Percentiles rank a stretch among this genome's conserved stretches.
Conservation (phyloP, 2,113 vertebrate species). For the Oryzias woworae region DNA sequence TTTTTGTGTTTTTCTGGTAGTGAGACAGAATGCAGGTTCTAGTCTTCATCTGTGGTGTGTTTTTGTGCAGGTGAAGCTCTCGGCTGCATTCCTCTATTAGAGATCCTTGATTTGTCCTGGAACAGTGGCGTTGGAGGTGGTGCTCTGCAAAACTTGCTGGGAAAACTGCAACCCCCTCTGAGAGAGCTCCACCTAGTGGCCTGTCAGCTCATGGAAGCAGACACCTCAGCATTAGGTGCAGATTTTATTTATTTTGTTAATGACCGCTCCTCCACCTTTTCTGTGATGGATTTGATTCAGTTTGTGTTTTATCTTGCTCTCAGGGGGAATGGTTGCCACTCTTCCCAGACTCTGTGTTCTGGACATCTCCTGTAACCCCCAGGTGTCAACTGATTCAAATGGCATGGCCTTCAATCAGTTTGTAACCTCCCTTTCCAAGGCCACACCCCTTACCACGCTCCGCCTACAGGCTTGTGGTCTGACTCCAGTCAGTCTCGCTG, state of each 20-base stretch:
- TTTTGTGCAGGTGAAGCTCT: conserved; percentile 79
- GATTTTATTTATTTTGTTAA: not conserved
- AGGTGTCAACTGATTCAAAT: conserved; percentile 46
- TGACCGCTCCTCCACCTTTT: not conserved
- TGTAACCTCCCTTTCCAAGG: conserved; percentile 71
- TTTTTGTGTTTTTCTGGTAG: not conserved
- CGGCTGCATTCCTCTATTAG: conserved; percentile 72
- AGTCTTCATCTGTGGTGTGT: not conserved
- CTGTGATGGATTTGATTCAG: not conserved
- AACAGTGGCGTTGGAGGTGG: conserved; percentile 82
- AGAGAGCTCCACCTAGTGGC: conserved; percentile 81
- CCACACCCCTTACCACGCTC: conserved; percentile 74
- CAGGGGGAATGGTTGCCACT: conserved; percentile 71
- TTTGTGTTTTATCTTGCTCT: not conserved
- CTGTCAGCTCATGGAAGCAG: conserved; percentile 80
- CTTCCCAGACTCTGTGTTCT: conserved; percentile 77
- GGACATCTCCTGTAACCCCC: conserved; percentile 85
- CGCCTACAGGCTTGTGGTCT: conserved; percentile 84
- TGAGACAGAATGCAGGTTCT: not conserved
- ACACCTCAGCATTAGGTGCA: conserved; percentile 79
- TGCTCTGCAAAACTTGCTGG: conserved; percentile 77
- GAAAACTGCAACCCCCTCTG: conserved; percentile 69
- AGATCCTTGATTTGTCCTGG: conserved; percentile 89
- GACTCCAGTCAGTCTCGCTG: conserved; percentile 65
- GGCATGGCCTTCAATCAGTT: conserved; percentile 66